Evolutionary conservation across 2,888 invertebrate genomes (phyloP).

Genomic region (Carpatolechia fugitivella): DNA sequence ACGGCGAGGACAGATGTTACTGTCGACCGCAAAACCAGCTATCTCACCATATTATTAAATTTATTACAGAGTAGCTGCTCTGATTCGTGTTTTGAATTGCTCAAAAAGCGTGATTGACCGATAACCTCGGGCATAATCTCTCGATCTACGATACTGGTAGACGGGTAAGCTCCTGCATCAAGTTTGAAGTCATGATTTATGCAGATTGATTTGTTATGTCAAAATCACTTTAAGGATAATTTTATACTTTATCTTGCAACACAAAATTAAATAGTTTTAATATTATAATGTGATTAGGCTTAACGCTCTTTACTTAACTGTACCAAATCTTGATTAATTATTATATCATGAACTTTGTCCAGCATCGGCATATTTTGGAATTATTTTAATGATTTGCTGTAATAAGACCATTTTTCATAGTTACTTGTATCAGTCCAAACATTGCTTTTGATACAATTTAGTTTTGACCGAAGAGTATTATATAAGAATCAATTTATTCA

Average conservation of each 20-base stretch:
- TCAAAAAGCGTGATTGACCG: slow-evolving; percentile 7
- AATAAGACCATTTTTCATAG: too few relatives aligned
- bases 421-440: too few relatives aligned
- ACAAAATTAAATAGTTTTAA: too few relatives aligned
- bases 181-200: slow-evolving; percentile 2
- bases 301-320: too few relatives aligned
- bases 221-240: not conserved
- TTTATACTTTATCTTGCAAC: not conserved
- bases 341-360: too few relatives aligned
- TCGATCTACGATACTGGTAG: not conserved
- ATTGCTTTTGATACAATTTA: too few relatives aligned
- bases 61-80: not conserved
- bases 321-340: too few relatives aligned
- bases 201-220: slow-evolving; percentile 5
- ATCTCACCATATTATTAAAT: not conserved
- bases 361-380: too few relatives aligned
- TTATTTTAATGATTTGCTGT: too few relatives aligned
- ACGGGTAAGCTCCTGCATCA: slow-evolving; percentile 1
- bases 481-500: too few relatives aligned
- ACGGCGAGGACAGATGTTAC: not conserved
- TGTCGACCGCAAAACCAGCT: not conserved
- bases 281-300: too few relatives aligned
- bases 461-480: too few relatives aligned
- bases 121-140: slow-evolving; percentile 4
- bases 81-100: not conserved